Evolutionary conservation across 2,797 vertebrate species (phyloP).

Genomic region (Natrix natrix): DNA sequence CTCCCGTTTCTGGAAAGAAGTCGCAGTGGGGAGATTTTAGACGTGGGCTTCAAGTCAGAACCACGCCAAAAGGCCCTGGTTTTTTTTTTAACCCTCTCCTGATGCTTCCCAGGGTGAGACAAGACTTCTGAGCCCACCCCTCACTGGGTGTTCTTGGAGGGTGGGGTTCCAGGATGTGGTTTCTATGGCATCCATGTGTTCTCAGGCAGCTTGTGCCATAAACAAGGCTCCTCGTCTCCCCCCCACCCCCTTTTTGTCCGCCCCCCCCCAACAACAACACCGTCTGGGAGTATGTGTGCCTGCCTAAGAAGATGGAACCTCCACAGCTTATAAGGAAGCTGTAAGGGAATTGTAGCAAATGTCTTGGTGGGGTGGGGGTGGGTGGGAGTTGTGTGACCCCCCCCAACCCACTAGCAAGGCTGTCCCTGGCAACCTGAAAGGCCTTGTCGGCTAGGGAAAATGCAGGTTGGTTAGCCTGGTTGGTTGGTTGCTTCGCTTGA

Average conservation of each 20-base stretch:
- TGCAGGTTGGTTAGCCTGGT: not conserved
- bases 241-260: not conserved
- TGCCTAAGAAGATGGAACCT: not conserved
- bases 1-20: not conserved
- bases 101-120: not conserved
- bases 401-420: not conserved
- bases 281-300: not conserved
- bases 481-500: not conserved
- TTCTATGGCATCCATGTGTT: conserved; percentile 27
- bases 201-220: conserved; percentile 6
- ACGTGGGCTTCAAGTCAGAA: conserved; percentile 7
- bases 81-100: conserved; percentile 27
- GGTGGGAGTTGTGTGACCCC: not conserved
- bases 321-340: not conserved
- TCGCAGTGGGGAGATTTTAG: not conserved
- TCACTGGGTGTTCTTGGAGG: not conserved
- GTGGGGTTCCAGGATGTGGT: conserved; percentile 28
- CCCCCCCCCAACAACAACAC: not conserved
- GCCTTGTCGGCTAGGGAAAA: conserved; percentile 24
- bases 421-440: not conserved
- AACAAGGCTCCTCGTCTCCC: not conserved
- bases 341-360: not conserved
- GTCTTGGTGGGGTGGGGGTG: not conserved
- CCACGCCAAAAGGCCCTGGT: conserved; percentile 15
- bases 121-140: not conserved